Evolutionary conservation across 2,113 vertebrate genomes (phyloP).

Genomic region (Heterocephalus glaber): DNA sequence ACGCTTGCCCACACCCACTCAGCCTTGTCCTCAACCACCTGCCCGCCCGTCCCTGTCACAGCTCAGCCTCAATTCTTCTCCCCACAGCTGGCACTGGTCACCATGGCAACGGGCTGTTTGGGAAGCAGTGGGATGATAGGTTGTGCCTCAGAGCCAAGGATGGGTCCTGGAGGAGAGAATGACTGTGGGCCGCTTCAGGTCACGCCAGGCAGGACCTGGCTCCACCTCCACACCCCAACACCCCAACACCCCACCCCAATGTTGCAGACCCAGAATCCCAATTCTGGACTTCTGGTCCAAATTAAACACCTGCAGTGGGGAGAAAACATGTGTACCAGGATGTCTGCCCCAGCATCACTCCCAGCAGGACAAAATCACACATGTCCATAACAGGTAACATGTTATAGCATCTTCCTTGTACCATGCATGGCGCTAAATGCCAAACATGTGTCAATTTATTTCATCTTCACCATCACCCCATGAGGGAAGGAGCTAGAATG

Average conservation of each 20-base stretch:
- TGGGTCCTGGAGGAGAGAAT: conserved; percentile 18
- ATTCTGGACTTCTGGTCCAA: neutral
- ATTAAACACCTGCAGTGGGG: neutral
- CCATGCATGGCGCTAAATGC: neutral
- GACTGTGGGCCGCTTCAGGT: neutral
- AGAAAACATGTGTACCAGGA: neutral
- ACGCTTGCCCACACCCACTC: accelerated
- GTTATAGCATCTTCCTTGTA: neutral
- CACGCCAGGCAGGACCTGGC: neutral
- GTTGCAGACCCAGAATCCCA: neutral
- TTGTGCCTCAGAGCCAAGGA: conserved; percentile 51
- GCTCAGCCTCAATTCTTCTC: conserved; percentile 53
- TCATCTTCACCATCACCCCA: neutral
- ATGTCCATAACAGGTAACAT: neutral
- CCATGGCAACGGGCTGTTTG: conserved; percentile 62
- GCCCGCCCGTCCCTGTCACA: neutral
- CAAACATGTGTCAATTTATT: neutral
- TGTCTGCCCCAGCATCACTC: neutral
- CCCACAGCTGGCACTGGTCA: conserved; percentile 51
- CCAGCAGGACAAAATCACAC: neutral
- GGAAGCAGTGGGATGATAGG: conserved; percentile 52
- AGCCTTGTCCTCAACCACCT: neutral
- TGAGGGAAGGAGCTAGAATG: neutral
- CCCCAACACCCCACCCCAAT: neutral
- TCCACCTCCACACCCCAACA: neutral